Conservation (phyloP, 1,140 invertebrate genomes). For the Lasaia peninsularis region DNA sequence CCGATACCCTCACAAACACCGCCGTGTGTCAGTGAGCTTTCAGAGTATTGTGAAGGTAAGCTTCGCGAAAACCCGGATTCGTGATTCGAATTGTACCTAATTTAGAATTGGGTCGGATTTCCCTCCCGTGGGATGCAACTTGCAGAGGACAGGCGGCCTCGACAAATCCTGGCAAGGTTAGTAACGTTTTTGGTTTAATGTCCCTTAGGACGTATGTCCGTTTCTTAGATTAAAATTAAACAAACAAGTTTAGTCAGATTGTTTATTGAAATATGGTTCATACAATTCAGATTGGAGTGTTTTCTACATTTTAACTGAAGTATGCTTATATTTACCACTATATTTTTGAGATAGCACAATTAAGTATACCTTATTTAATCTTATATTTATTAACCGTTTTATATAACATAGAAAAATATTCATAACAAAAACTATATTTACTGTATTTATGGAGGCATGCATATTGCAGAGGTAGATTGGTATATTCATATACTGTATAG, state of each 20-base stretch:
- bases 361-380: constrained; percentile 61
- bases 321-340: constrained; percentile 45
- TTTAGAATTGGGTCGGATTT: no score
- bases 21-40: no score
- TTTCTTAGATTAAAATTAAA: constrained; percentile 28
- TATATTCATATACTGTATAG: constrained; percentile 45
- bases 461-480: constrained; percentile 65
- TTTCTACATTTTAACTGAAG: constrained; percentile 53
- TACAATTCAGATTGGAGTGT: constrained; percentile 59
- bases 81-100: no score
- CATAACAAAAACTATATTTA: constrained; percentile 66
- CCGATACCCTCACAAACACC: no score
- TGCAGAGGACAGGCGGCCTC: no score
- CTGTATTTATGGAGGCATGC: constrained; percentile 64
- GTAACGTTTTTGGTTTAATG: no score
- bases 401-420: constrained; percentile 64
- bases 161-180: no score
- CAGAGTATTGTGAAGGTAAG: no score
- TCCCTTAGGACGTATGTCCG: no score
- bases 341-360: constrained; percentile 43
- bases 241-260: constrained; percentile 54
- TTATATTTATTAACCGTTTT: constrained; percentile 51
- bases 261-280: constrained; percentile 64
- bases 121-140: no score
- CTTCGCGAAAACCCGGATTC: no score